Conservation (phyloP, 1,140 invertebrate species). For the Ericerus pela region DNA sequence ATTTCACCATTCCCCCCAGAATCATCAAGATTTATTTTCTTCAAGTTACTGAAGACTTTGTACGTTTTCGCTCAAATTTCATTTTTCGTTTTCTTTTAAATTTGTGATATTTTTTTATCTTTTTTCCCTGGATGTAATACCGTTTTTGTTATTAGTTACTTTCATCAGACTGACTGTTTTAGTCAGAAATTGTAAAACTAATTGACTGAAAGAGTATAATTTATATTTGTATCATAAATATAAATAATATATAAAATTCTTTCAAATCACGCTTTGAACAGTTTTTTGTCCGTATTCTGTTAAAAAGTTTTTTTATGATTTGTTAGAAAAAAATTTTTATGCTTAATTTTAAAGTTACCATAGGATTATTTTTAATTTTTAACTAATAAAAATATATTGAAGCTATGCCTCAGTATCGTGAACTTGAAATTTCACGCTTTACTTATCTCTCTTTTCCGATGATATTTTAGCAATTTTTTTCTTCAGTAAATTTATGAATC, state of each 20-base stretch:
- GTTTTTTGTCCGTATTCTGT: neutral
- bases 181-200: too few relatives aligned
- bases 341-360: conserved; percentile 12
- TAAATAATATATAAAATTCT: neutral
- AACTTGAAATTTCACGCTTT: too few relatives aligned
- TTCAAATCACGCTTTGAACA: neutral
- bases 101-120: neutral
- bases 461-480: too few relatives aligned
- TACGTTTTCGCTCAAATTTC: neutral
- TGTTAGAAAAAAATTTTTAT: neutral
- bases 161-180: neutral
- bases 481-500: too few relatives aligned
- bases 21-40: neutral
- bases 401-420: too few relatives aligned
- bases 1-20: conserved; percentile 2
- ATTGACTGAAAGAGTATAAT: neutral
- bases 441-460: too few relatives aligned
- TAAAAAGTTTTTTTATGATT: too few relatives aligned
- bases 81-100: conserved; percentile 1
- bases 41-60: neutral
- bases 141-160: neutral
- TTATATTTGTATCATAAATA: neutral
- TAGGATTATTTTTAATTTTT: conserved; percentile 9
- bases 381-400: too few relatives aligned
- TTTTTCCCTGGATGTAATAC: neutral